Evolutionary conservation across 2,888 invertebrate species (phyloP), one percentile per base, ranked within the genome.

Genomic region (Epinotia demarniana): DNA sequence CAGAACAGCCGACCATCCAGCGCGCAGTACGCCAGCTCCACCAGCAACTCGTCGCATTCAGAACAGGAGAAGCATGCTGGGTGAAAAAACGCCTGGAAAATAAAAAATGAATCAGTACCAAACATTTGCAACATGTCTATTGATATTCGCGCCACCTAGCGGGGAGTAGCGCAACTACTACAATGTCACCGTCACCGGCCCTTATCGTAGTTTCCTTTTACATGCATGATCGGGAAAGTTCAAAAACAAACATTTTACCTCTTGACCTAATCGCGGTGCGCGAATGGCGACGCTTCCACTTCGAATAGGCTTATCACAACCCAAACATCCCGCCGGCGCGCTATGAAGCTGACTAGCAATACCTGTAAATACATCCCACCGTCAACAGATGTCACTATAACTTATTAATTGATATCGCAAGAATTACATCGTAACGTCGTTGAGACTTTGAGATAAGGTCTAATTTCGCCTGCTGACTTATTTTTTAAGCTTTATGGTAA

Each of bases 1-100:
- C 99, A 99, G 94, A 96, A 98, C 79, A 98, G 95, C 79, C 96
- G 95, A 81, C 97, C 97, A 82, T 98, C 98, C 88, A 98, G 95
- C 79, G 97, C 97, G 90, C 99, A 99, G 93, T 99, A 99, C 69
- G 98, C 98, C 85, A 99, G 96, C 92, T 99, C 99, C 78, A 99
- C 99, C 77, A 99, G 96, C 73, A 99, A 95, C 92, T 99, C 98
- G 82, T 97, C 96, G 93, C 99, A 99, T 75, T 96, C 96, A 81
- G 95, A 94, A 93, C 99, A 99, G 75, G 96, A 95, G 92, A 99
- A 99, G 92, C 99, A 99, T 72, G 96, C 96, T 3, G 99, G 98
- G 92, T 99, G 99, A 97, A 98, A 99, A 81, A 96, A 95, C 71
- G 95, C 94, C 93, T 95, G 83, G 2, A 72, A 72, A 80, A 49